Evolutionary conservation across 2,888 invertebrate genomes (phyloP).

Genomic region (Rhopalosiphum nymphaeae): DNA sequence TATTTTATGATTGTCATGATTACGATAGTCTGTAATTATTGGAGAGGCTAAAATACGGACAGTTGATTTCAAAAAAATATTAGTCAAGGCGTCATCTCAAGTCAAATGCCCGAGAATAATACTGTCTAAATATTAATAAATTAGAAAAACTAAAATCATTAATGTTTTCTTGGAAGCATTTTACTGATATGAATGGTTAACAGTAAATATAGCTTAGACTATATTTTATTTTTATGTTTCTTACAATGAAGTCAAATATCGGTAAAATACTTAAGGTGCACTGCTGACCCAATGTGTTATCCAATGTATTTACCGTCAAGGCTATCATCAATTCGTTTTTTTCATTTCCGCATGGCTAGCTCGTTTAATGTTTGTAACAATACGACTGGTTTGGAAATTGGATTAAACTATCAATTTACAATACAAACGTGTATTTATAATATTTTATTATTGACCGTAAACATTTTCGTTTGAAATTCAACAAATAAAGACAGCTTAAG

Average conservation of each 20-base stretch:
- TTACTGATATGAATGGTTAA: neutral
- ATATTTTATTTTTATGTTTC: neutral
- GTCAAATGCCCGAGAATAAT: neutral
- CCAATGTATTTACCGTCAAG: neutral
- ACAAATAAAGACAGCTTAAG: neutral
- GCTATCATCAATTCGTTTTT: conserved; percentile 7
- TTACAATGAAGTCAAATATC: neutral
- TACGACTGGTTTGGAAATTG: conserved; percentile 17
- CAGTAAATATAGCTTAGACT: neutral
- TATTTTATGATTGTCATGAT: conserved; percentile 27
- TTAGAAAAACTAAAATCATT: neutral
- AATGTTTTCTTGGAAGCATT: neutral
- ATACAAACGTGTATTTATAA: neutral
- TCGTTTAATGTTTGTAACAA: conserved; percentile 14
- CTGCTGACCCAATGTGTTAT: neutral
- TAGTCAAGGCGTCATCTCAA: neutral
- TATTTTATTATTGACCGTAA: neutral
- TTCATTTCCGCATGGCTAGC: conserved; percentile 5
- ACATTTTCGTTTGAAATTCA: neutral
- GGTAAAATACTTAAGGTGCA: neutral
- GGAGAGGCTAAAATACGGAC: neutral
- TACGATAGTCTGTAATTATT: conserved; percentile 14
- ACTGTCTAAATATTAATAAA: neutral
- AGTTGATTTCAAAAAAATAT: neutral
- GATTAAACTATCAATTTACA: conserved; percentile 17